These are phyloP conservation scores for Rhyacophila brunnea DNA, from an alignment of 1,140 invertebrate species.

Conservation along the genomic window DNA sequence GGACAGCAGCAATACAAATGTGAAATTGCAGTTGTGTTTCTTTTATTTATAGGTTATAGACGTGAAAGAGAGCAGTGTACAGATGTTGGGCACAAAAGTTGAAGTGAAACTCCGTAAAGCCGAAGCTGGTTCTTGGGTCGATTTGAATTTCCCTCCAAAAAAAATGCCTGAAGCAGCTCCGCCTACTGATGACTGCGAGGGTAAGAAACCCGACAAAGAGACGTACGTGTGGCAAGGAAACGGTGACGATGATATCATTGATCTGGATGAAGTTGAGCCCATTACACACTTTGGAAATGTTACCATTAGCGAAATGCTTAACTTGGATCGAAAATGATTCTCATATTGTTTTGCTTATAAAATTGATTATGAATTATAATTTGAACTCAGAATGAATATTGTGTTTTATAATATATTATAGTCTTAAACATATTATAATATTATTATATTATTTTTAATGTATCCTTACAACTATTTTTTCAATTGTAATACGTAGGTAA, in stretches of 20 bases:
- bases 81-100: conserved; percentile 89
- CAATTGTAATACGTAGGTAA: too few relatives aligned
- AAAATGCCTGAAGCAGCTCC: conserved; percentile 39
- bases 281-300: conserved; percentile 46
- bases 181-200: not conserved
- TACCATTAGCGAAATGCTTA: conserved; percentile 39
- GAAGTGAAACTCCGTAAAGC: conserved; percentile 92
- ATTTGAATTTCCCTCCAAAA: conserved; percentile 64
- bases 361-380: not conserved
- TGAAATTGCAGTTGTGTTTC: too few relatives aligned
- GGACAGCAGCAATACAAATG: too few relatives aligned
- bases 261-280: conserved; percentile 49
- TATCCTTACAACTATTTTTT: too few relatives aligned
- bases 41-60: conserved; percentile 62
- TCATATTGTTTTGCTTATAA: not conserved
- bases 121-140: conserved; percentile 78
- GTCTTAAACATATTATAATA: too few relatives aligned
- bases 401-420: too few relatives aligned
- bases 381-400: too few relatives aligned
- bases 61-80: conserved; percentile 67
- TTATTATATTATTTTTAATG: too few relatives aligned
- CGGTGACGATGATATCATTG: conserved; percentile 53
- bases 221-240: conserved; percentile 38
- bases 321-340: conserved; percentile 14
- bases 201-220: conserved; percentile 16